phyloP scores from a whole-genome alignment of 1,140 invertebrate genomes.

The Sitodiplosis mosellana region DNA sequence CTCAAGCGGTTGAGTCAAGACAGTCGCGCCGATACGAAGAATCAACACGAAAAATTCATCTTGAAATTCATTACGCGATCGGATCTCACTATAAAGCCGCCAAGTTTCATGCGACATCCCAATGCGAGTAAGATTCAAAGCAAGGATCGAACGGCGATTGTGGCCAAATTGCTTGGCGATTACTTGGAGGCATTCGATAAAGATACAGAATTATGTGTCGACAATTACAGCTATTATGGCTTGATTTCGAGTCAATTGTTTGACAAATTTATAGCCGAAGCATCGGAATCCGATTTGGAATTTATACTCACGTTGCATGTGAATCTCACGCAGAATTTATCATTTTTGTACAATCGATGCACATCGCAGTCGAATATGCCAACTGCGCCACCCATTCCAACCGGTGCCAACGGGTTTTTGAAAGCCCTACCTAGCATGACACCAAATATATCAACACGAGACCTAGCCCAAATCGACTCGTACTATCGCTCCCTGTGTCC shows the following conservation, averaged over 20 bases:
- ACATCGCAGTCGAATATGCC: conserved; percentile 14
- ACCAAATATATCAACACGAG: conserved; percentile 5
- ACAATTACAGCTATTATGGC: conserved; percentile 40
- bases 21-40: conserved; percentile 30
- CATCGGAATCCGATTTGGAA: conserved; percentile 21
- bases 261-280: conserved; percentile 33
- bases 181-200: conserved; percentile 78
- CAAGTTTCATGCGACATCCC: conserved; percentile 35
- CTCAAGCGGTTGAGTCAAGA: conserved; percentile 36
- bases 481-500: conserved; percentile 1
- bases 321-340: conserved; percentile 22
- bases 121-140: conserved; percentile 33
- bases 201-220: conserved; percentile 58
- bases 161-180: conserved; percentile 81
- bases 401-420: conserved; percentile 19
- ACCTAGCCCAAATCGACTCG: conserved; percentile 1
- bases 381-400: conserved; percentile 21
- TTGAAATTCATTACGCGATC: conserved; percentile 70
- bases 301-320: conserved; percentile 20
- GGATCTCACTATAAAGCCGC: conserved; percentile 52
- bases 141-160: conserved; percentile 68
- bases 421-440: conserved; percentile 22
- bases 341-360: conserved; percentile 21
- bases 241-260: conserved; percentile 37
- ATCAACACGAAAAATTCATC: conserved; percentile 47